Base-by-base conservation (phyloP, 2,888 invertebrate genomes). In the Seira sanloemensis region DNA sequence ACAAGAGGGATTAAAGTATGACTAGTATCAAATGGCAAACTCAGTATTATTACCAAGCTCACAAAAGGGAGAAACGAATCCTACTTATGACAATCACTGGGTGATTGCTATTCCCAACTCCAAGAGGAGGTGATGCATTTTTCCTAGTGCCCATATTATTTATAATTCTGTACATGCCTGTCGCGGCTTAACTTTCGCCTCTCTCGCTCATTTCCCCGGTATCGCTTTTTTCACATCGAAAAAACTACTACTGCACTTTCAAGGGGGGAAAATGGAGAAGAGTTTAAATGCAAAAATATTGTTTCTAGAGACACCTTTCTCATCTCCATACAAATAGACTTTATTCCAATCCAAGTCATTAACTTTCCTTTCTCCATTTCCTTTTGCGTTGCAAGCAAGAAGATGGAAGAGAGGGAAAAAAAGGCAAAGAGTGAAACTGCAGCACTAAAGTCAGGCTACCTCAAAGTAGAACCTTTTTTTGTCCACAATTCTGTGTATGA, bases 291-390 rank as follows among this genome's bases (percentile, higher is more conserved):
- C 25, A 74, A 83, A 83, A 83, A 83, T 78, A 83, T 78, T 78
- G 78, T 78, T 84, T 74, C 69, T 74, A 78, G 78, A 78, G 78
- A 78, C 84, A 84, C 78, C 78, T 68, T 75, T 75, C 84, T 84
- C 84, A 84, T 84, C 84, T 84, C 78, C 84, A 84, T 84, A 78
- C 84, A 84, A 84, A 84, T 84, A 78, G 84, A 78, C 78, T 84
- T 84, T 65, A 75, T 67, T 78, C 78, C 78, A 74, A 78, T 84
- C 84, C 75, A 84, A 84, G 84, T 84, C 84, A 84, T 84, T 84
- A 84, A 84, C 84, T 84, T 84, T 75, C 71, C 21, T 62, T n/a
- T 4, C 62, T 62, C 62, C 12, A 9, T 58, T 62, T 7, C 21
- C 71, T 78, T 83, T 74, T 78, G 78, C 78, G 74, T 78, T 78